These are phyloP conservation scores for Ctenomys sociabilis DNA, from an alignment of 2,113 vertebrate species.

Conservation along the genomic window DNA sequence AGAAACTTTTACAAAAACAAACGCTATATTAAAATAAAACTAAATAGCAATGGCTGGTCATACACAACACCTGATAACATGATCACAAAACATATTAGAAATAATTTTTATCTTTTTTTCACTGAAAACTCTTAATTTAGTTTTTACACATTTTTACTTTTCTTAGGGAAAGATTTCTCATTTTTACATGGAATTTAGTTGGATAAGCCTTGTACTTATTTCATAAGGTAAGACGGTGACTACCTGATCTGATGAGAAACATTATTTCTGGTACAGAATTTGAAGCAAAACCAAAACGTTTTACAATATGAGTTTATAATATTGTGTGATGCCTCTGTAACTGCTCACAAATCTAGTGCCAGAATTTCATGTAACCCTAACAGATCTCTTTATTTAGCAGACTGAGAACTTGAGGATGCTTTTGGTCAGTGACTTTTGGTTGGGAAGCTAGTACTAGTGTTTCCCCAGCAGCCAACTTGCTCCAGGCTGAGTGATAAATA, in stretches of 20 bases:
- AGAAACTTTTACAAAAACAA: not conserved
- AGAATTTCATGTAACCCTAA: not conserved
- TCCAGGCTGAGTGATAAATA: not conserved
- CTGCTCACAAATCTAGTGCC: not conserved
- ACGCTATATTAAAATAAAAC: not conserved
- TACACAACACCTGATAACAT: not conserved
- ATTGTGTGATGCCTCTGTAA: not conserved
- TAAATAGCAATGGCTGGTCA: not conserved
- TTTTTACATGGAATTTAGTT: constrained; percentile 16
- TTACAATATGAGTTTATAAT: not conserved
- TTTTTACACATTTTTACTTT: not conserved
- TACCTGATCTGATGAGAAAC: not conserved
- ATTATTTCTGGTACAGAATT: not conserved
- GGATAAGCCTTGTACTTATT: not conserved
- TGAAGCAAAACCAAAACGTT: not conserved
- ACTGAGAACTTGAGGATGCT: not conserved
- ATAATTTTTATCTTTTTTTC: not conserved
- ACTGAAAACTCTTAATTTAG: not conserved
- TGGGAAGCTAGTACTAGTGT: not conserved
- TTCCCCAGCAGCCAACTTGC: not conserved
- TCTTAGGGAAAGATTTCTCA: not conserved
- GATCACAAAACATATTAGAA: not conserved
- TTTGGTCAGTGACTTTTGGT: not conserved
- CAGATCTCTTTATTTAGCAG: not conserved
- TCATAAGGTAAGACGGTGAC: not conserved